Percentiles rank a stretch among this genome's conserved stretches.
phyloP scores from a whole-genome alignment of 1,140 invertebrate species.

The Aphelenchoides avenae region DNA sequence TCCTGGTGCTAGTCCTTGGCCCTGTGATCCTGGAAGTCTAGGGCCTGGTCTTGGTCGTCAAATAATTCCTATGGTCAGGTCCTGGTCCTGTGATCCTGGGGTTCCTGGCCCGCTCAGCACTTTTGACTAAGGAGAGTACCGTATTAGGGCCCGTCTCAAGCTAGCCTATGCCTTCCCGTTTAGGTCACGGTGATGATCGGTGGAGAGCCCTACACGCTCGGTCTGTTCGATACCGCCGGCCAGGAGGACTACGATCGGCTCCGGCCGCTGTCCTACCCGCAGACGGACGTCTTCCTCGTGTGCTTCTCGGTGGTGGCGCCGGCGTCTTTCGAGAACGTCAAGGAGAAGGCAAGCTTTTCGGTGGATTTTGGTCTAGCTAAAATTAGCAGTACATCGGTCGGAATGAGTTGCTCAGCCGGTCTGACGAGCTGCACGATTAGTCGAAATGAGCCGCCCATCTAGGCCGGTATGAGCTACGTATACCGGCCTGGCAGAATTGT shows the following conservation, averaged over 20 bases:
- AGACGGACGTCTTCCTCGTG: slow-evolving; percentile 97
- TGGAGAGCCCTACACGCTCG: slow-evolving; percentile 94
- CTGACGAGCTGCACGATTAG: too few species aligned
- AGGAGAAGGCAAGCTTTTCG: slow-evolving; percentile 75
- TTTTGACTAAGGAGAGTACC: neutral
- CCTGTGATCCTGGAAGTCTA: neutral
- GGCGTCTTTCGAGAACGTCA: slow-evolving; percentile 98
- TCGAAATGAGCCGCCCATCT: too few species aligned
- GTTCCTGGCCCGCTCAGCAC: too few species aligned
- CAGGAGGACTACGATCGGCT: slow-evolving; percentile 69
- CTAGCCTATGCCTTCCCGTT: slow-evolving; percentile 20
- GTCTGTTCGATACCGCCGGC: slow-evolving; percentile 93
- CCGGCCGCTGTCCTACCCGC: slow-evolving; percentile 92
- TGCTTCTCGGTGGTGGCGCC: slow-evolving; percentile 98
- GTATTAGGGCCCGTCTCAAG: neutral
- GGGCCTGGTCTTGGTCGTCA: neutral
- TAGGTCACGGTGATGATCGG: slow-evolving; percentile 60
- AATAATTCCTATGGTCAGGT: neutral
- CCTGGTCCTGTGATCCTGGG: neutral
- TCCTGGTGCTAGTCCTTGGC: neutral
- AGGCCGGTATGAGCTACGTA: too few species aligned
- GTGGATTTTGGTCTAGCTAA: slow-evolving; percentile 69
- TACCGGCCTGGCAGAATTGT: too few species aligned
- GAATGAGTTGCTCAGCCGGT: too few species aligned
- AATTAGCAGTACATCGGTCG: too few species aligned